Conservation (phyloP, 2,113 vertebrate species). For the Rissa tridactyla region DNA sequence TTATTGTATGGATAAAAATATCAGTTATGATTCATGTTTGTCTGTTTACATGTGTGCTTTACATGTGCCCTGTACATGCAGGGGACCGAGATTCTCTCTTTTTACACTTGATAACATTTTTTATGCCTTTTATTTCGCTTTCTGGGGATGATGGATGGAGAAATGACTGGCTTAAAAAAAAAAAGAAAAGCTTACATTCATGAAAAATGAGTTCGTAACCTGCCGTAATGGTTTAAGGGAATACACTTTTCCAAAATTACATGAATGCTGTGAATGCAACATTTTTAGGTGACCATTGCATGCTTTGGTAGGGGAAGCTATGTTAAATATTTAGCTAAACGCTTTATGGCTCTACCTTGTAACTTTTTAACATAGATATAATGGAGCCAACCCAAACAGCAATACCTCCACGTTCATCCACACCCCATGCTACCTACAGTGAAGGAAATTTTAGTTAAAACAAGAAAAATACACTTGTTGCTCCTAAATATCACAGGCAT, state of each 20-base stretch:
- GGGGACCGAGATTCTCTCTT: not conserved
- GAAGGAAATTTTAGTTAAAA: not conserved
- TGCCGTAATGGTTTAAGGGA: not conserved
- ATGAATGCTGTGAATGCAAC: not conserved
- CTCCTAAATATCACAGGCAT: not conserved
- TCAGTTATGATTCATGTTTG: not conserved
- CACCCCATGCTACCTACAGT: too few species aligned
- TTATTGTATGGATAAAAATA: not conserved
- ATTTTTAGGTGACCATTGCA: not conserved
- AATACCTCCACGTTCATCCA: not conserved
- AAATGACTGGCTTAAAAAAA: not conserved
- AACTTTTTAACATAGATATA: not conserved
- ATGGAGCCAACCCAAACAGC: fast-evolving
- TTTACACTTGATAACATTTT: not conserved
- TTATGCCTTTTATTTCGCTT: not conserved
- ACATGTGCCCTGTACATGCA: too few species aligned
- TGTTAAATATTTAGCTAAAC: not conserved
- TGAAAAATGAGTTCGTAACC: not conserved
- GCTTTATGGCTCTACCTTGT: not conserved
- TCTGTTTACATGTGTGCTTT: not conserved
- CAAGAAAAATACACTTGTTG: not conserved
- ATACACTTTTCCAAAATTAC: not conserved
- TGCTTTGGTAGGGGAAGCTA: not conserved
- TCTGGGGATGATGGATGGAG: not conserved
- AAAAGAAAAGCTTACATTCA: not conserved